Base-by-base conservation (phyloP, 2,113 vertebrate species). In the Pluvianellus socialis region DNA sequence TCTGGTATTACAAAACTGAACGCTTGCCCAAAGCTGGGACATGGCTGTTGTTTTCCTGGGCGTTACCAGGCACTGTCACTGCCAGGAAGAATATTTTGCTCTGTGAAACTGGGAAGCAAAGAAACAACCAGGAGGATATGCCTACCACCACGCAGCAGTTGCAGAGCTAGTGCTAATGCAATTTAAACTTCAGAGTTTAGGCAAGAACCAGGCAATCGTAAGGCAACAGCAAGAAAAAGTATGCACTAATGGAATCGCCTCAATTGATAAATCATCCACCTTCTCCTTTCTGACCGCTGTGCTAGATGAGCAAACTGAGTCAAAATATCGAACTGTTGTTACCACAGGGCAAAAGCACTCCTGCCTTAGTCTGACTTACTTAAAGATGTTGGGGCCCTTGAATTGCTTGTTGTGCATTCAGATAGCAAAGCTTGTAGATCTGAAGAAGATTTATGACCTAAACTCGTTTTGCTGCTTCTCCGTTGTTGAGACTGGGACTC, bases 401-500 rank as follows among this genome's bases (percentile, higher is more conserved):
- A 92, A 79, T 89, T 91, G 56, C 86, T 79, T 4, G 13, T 81
- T 92, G 89, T 95, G 80, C 80, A 95, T 96, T 95, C 92, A 90
- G 83, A 75, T 44, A 89, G 86, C 77, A 85, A 73, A 89, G 80
- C 83, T n/a, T 65, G 74, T 77, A 91, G 86, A 42, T 70, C 45
- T 95, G 89, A 88, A 89, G 83, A 80, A 91, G 92, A 88, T 95
- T 95, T 97, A 97, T 91, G 77, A 85, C 76, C 90, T 96, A 32
- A 86, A 90, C 88, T 95, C 84, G 80, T 89, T 95, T 79, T 79
- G 65, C 86, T 90, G 24, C 77, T 73, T 84, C 81, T 94, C 76
- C 26, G 18, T 63, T 59, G 50, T 84, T 86, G 86, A 91, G 91
- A 72, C 84, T 62, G 45, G 70, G 84, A 81, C 86, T 95, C 61